Conservation (phyloP, 1,140 invertebrate genomes). For the Penaeus indicus region DNA sequence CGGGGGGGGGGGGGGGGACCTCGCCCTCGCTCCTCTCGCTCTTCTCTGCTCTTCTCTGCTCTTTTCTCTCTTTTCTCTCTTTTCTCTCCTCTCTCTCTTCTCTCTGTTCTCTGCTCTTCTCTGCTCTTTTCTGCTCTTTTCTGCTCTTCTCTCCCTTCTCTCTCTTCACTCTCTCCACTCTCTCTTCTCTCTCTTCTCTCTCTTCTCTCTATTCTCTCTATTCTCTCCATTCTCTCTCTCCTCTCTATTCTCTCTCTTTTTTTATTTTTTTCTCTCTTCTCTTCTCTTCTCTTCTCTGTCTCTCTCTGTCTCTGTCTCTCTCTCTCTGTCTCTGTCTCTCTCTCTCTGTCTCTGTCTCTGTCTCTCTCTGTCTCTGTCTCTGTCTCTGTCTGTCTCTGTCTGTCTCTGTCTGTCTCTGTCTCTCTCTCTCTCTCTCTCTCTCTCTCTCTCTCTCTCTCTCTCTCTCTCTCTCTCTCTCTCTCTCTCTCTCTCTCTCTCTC, state of each 20-base stretch:
- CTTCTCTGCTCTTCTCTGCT: constrained; percentile 2
- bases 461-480: background rate
- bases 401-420: background rate
- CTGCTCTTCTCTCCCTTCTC: background rate
- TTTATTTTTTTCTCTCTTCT: background rate
- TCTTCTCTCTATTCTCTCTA: too few relatives aligned
- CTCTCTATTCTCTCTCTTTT: background rate
- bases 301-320: background rate
- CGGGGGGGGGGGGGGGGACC: too few relatives aligned
- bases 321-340: background rate
- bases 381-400: background rate
- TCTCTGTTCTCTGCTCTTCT: background rate
- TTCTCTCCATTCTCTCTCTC: background rate
- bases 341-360: background rate
- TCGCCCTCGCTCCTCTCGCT: background rate
- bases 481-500: background rate
- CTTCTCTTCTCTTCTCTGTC: background rate
- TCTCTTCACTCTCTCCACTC: background rate
- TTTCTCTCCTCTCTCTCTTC: background rate
- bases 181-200: constrained; percentile 3
- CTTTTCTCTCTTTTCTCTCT: background rate
- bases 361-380: background rate
- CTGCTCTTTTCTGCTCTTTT: background rate
- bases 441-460: background rate
- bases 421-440: background rate